Conservation (phyloP, 2,797 vertebrate genomes). For the Acanthurus lineatus region DNA sequence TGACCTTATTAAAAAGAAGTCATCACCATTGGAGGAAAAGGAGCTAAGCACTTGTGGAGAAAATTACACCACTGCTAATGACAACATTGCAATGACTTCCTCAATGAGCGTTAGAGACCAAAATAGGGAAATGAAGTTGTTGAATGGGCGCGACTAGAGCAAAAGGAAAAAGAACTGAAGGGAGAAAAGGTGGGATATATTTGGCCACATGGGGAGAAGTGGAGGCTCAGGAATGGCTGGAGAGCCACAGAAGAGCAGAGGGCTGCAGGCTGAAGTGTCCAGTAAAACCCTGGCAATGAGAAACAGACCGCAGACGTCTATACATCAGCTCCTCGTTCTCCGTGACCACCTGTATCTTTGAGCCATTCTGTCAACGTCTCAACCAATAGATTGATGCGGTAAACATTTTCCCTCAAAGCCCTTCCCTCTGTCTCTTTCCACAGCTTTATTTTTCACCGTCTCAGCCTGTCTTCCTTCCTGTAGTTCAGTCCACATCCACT, state of each 20-base stretch:
- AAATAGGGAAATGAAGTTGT: slow-evolving; percentile 22
- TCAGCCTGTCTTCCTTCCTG: slow-evolving; percentile 22
- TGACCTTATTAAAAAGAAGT: slow-evolving; percentile 79
- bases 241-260: neutral
- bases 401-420: slow-evolving; percentile 46
- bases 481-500: slow-evolving; percentile 39
- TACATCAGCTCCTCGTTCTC: slow-evolving; percentile 68
- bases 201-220: slow-evolving; percentile 1
- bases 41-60: slow-evolving; percentile 65
- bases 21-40: slow-evolving; percentile 62
- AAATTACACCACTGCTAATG: slow-evolving; percentile 73
- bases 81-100: slow-evolving; percentile 59
- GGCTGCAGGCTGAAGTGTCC: slow-evolving; percentile 22
- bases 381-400: slow-evolving; percentile 47
- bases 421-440: slow-evolving; percentile 35
- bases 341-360: slow-evolving; percentile 69
- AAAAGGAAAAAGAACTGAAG: slow-evolving; percentile 1
- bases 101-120: slow-evolving; percentile 42
- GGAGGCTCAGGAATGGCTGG: neutral
- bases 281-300: slow-evolving; percentile 27
- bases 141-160: slow-evolving; percentile 18
- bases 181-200: slow-evolving; percentile 32
- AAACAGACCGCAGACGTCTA: slow-evolving; percentile 30
- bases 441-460: slow-evolving; percentile 48
- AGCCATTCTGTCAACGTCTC: slow-evolving; percentile 65